Percentiles rank a stretch among this genome's conserved stretches.
Conservation (phyloP, 2,797 vertebrate genomes). For the Calcarius lapponicus region DNA sequence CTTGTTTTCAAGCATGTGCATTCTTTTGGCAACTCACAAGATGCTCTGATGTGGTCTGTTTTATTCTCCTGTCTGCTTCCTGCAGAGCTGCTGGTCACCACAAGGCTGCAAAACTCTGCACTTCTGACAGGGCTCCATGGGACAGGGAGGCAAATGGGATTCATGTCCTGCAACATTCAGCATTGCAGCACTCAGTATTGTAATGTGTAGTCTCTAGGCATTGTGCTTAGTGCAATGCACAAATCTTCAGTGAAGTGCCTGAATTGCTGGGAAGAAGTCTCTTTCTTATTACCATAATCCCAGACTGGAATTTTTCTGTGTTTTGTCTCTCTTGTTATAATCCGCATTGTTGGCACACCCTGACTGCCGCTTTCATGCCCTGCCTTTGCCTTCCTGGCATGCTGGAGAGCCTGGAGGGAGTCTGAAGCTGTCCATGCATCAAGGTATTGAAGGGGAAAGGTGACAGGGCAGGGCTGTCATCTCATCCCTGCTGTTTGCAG, state of each 20-base stretch:
- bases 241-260: background rate
- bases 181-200: background rate
- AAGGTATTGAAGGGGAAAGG: background rate
- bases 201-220: background rate
- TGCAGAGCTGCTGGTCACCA: background rate
- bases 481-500: background rate
- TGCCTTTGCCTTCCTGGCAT: background rate
- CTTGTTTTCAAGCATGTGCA: background rate
- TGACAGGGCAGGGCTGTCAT: background rate
- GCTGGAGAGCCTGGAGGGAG: background rate
- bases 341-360: background rate
- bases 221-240: rapidly evolving
- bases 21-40: background rate
- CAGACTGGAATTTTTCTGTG: background rate
- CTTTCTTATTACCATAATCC: background rate
- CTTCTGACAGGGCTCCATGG: background rate
- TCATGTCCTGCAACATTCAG: background rate
- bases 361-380: background rate
- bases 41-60: background rate
- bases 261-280: background rate
- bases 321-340: background rate
- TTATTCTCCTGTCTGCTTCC: background rate
- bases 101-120: background rate
- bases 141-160: background rate
- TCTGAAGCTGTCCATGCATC: background rate